phyloP scores from a whole-genome alignment of 2,113 vertebrate genomes.

The Electrona antarctica region DNA sequence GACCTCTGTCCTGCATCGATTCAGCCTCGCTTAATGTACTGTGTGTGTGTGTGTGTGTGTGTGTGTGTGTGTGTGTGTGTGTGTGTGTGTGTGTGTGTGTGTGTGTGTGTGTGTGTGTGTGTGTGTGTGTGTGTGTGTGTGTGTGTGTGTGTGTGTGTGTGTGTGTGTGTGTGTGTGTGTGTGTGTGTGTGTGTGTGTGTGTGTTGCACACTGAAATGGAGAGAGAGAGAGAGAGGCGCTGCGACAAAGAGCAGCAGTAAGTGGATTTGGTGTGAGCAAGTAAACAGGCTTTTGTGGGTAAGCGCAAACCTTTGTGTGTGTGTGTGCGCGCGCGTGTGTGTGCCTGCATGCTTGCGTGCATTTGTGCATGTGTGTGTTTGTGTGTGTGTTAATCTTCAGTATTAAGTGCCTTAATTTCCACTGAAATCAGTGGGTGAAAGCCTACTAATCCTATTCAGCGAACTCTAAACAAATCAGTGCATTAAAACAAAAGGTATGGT shows the following conservation, averaged over 20 bases:
- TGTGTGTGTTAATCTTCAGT: slow-evolving; percentile 29
- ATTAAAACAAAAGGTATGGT: not conserved
- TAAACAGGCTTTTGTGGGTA: no score
- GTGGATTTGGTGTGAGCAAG: no score
- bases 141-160: not conserved
- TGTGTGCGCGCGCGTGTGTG: slow-evolving; percentile 1
- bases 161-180: not conserved
- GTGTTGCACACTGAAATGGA: not conserved
- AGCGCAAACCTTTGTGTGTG: not conserved
- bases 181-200: no score
- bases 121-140: not conserved
- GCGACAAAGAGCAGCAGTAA: not conserved
- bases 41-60: slow-evolving; percentile 4
- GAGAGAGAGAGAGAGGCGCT: slow-evolving; percentile 21
- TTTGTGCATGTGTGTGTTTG: not conserved
- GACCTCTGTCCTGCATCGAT: slow-evolving; percentile 58
- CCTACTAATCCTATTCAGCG: slow-evolving; percentile 32
- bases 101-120: not conserved
- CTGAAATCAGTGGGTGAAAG: slow-evolving; percentile 32
- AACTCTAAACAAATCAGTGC: not conserved
- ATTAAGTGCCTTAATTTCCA: slow-evolving; percentile 33
- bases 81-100: not conserved
- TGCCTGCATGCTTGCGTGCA: not conserved
- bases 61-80: not conserved
- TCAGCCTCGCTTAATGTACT: slow-evolving; percentile 55